A percentile compares a stretch with the other conserved stretches of the same genome.
phyloP scores from a whole-genome alignment of 2,888 invertebrate species.

The Polydesmus complanatus region DNA sequence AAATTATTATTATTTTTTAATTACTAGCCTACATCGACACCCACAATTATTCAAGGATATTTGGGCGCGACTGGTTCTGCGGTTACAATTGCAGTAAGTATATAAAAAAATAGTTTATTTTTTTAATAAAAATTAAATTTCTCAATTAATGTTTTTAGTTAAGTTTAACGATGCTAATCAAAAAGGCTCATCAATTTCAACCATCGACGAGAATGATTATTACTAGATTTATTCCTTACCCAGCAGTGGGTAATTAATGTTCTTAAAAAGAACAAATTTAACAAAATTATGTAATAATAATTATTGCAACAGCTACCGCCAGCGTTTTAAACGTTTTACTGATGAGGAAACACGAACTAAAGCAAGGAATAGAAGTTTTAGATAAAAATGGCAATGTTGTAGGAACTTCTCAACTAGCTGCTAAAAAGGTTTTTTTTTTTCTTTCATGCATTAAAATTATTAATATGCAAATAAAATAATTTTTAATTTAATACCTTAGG shows the following conservation, averaged over 20 bases:
- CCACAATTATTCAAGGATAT: slow-evolving; percentile 35
- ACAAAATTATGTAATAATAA: background rate
- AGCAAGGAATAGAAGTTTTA: slow-evolving; percentile 35
- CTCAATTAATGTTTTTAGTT: slow-evolving; percentile 25
- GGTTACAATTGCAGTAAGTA: slow-evolving; percentile 34
- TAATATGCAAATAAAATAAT: background rate
- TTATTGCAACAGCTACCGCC: slow-evolving; percentile 28
- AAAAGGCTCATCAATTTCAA: slow-evolving; percentile 28
- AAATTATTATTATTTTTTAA: background rate
- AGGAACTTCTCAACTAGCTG: slow-evolving; percentile 37
- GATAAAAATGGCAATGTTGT: slow-evolving; percentile 32
- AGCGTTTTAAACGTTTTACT: slow-evolving; percentile 36
- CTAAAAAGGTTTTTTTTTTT: slow-evolving; percentile 30
- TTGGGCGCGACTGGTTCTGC: slow-evolving; percentile 37
- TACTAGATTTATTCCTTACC: slow-evolving; percentile 35
- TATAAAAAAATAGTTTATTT: background rate
- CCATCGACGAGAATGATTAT: slow-evolving; percentile 33
- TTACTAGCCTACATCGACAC: slow-evolving; percentile 32
- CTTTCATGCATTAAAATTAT: background rate
- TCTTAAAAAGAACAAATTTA: background rate
- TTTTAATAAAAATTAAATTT: slow-evolving; percentile 2
- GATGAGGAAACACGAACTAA: slow-evolving; percentile 36
- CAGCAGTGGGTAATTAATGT: slow-evolving; percentile 32
- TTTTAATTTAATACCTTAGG: slow-evolving; percentile 23
- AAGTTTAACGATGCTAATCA: slow-evolving; percentile 29